Percentiles rank a stretch among this genome's conserved stretches.
These are phyloP conservation scores for Limenitis camilla DNA, from an alignment of 2,888 invertebrate species.

Conservation along the genomic window DNA sequence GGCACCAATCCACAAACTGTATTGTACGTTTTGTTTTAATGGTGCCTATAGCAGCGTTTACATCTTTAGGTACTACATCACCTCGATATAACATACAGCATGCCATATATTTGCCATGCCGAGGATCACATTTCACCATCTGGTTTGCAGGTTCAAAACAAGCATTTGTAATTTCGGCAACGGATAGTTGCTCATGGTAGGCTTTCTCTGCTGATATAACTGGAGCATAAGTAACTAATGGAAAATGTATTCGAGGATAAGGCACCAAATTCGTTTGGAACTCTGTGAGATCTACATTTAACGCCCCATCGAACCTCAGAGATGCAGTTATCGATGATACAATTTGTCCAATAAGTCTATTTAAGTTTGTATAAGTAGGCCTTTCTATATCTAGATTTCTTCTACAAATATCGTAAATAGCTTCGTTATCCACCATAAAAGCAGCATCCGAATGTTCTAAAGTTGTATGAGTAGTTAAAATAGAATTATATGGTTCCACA, in stretches of 20 bases:
- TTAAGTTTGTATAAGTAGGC: slow-evolving; percentile 96
- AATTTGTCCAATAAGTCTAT: slow-evolving; percentile 95
- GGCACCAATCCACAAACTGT: slow-evolving; percentile 95
- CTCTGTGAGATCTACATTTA: slow-evolving; percentile 94
- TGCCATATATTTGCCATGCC: slow-evolving; percentile 95
- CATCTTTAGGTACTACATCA: slow-evolving; percentile 95
- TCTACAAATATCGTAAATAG: slow-evolving; percentile 92
- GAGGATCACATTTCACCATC: slow-evolving; percentile 94
- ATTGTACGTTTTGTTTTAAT: slow-evolving; percentile 95
- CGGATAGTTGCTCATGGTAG: slow-evolving; percentile 92
- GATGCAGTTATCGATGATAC: slow-evolving; percentile 95
- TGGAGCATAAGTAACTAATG: slow-evolving; percentile 91
- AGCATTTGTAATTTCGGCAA: slow-evolving; percentile 93
- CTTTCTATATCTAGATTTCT: slow-evolving; percentile 95
- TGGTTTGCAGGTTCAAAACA: slow-evolving; percentile 97
- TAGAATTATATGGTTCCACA: slow-evolving; percentile 97
- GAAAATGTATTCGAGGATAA: slow-evolving; percentile 96
- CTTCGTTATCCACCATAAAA: slow-evolving; percentile 95
- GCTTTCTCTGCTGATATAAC: slow-evolving; percentile 95
- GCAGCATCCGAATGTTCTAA: slow-evolving; percentile 95
- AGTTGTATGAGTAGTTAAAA: slow-evolving; percentile 95
- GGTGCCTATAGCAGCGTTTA: slow-evolving; percentile 93
- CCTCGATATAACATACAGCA: slow-evolving; percentile 96
- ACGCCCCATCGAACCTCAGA: slow-evolving; percentile 90
- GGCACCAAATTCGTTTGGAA: slow-evolving; percentile 96